phyloP scores from a whole-genome alignment of 2,113 vertebrate genomes.

The Saimiri boliviensis region DNA sequence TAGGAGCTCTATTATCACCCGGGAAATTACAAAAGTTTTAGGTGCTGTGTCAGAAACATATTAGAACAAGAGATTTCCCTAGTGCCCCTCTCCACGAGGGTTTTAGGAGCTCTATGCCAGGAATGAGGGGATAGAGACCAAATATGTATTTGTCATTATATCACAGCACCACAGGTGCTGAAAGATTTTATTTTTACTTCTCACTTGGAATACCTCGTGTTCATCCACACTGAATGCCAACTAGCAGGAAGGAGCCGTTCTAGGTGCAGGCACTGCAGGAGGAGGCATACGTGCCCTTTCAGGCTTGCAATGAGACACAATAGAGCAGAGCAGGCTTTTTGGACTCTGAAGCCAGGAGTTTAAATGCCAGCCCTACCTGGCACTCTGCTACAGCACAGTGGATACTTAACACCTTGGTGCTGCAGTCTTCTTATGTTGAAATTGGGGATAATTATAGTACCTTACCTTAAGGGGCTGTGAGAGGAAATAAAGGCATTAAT shows the following conservation, averaged over 20 bases:
- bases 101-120: neutral
- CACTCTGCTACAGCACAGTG: accelerated
- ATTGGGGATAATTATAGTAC: neutral
- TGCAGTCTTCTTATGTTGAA: neutral
- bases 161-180: neutral
- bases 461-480: neutral
- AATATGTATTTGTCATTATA: neutral
- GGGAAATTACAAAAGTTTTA: neutral
- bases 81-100: accelerated
- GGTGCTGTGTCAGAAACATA: neutral
- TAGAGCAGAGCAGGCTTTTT: no score
- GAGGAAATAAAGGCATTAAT: neutral
- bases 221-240: neutral
- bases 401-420: neutral
- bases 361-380: neutral
- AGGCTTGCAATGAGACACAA: neutral
- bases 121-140: neutral
- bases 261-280: neutral
- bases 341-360: neutral
- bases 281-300: neutral
- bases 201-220: neutral
- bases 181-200: neutral
- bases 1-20: neutral
- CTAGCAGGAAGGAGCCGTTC: neutral
- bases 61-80: neutral